A percentile compares a stretch with the other conserved stretches of the same genome.
Evolutionary conservation across 2,888 invertebrate species (phyloP).

Genomic region (Ephialtes manifestator): DNA sequence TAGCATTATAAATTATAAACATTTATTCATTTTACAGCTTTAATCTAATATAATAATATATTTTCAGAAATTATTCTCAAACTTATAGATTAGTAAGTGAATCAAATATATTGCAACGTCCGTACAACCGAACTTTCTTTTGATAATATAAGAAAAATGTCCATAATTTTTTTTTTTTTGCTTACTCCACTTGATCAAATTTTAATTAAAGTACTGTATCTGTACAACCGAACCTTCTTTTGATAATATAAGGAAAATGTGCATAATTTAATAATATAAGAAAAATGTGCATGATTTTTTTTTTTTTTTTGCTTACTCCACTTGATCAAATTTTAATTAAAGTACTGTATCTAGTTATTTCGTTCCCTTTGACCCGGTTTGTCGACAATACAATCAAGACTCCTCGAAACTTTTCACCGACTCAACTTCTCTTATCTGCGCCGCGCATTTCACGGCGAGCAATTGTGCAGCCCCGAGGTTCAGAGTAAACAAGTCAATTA

Average conservation of each 20-base stretch:
- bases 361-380: slow-evolving; percentile 11
- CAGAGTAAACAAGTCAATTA: slow-evolving; percentile 58
- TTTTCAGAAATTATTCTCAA: background rate
- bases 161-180: background rate
- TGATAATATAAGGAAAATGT: background rate
- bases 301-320: background rate
- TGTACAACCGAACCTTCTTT: background rate
- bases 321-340: slow-evolving; percentile 5
- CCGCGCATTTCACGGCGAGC: slow-evolving; percentile 45
- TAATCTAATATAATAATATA: background rate
- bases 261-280: background rate
- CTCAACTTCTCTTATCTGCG: slow-evolving; percentile 61
- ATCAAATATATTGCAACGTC: too few relatives aligned
- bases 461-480: slow-evolving; percentile 49
- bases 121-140: background rate
- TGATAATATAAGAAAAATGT: background rate
- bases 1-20: background rate
- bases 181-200: background rate
- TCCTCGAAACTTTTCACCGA: slow-evolving; percentile 53
- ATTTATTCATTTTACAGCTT: background rate
- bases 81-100: background rate
- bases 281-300: background rate
- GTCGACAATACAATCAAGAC: slow-evolving; percentile 16
- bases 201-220: slow-evolving; percentile 9
- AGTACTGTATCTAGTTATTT: slow-evolving; percentile 8